Base-by-base conservation (phyloP, 2,797 vertebrate genomes). In the Catharus ustulatus region DNA sequence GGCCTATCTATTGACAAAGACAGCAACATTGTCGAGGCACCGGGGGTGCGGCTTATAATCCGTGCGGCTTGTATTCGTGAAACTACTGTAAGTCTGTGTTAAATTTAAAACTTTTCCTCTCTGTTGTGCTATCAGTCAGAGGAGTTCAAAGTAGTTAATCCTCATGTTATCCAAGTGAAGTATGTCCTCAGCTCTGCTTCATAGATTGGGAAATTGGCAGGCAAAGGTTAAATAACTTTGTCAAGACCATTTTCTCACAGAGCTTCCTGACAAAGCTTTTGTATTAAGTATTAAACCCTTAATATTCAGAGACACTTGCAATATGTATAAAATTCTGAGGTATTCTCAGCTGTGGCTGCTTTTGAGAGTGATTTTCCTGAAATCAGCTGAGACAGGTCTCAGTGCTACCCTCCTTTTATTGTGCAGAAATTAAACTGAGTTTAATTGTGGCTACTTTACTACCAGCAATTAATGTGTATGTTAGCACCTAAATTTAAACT, bases 81-180 rank as follows among this genome's bases (percentile, higher is more conserved):
- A n/a, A n/a, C n/a, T n/a, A n/a, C n/a, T n/a, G n/a, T n/a, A 93
- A 52, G n/a, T 55, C 67, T 54, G 49, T 87, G 84, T 71, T 84
- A 87, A 79, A 92, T 91, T 55, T 87, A 36, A 90, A 69, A 46
- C 61, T 73, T 91, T 85, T 84, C 34, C 15, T 73, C 7, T 92
- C 66, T 90, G 20, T 68, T 38, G 24, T 38, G 14, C 63, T 93
- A 72, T 34, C 81, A 77, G n/a, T 81, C 45, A 81, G 82, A 89
- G 57, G 43, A 77, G 72, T 94, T 95, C 30, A 27, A 83, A 92
- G 82, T 85, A 30, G 75, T 92, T 85, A 48, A 91, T 51, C 62
- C 29, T 85, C 15, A 2, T 16, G 49, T 82, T 89, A 55, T n/a
- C 49, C 34, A 23, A 73, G 58, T 74, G 78, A 84, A 71, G 45